These are phyloP conservation scores for Drosophila mettleri DNA, from an alignment of 2,888 invertebrate species.

Conservation along the genomic window DNA sequence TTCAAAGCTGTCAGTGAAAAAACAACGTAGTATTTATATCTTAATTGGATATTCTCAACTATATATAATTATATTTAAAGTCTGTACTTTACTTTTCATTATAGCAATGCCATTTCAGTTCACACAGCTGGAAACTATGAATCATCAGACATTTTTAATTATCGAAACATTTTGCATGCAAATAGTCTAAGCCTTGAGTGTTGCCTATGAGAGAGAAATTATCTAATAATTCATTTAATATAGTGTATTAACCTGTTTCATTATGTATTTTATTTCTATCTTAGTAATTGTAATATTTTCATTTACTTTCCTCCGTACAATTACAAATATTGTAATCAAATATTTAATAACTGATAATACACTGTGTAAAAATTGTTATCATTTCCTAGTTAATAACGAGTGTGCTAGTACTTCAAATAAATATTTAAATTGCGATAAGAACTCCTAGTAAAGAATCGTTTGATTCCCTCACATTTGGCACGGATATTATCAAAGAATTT, in stretches of 20 bases:
- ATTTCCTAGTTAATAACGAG: neutral
- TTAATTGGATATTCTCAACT: neutral
- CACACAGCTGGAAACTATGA: constrained; percentile 1
- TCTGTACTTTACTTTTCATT: neutral
- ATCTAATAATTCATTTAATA: neutral
- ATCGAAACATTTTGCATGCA: neutral
- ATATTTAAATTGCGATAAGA: constrained; percentile 1
- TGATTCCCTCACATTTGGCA: neutral
- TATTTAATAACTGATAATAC: neutral
- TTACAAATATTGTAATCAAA: neutral
- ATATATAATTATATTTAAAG: neutral
- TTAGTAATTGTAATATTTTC: neutral
- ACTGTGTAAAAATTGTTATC: neutral
- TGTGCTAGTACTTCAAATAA: neutral
- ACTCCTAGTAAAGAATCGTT: neutral
- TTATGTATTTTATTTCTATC: neutral
- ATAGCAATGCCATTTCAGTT: neutral
- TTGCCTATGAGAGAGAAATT: neutral
- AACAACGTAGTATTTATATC: neutral
- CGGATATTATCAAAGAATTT: neutral
- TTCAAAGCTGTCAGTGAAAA: too few species aligned
- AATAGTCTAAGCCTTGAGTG: neutral
- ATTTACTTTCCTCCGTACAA: neutral
- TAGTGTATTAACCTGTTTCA: neutral
- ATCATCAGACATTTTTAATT: neutral